A percentile compares a stretch with the other conserved stretches of the same genome.
Evolutionary conservation across 2,888 invertebrate genomes (phyloP).

Genomic region (Phalera bucephala): DNA sequence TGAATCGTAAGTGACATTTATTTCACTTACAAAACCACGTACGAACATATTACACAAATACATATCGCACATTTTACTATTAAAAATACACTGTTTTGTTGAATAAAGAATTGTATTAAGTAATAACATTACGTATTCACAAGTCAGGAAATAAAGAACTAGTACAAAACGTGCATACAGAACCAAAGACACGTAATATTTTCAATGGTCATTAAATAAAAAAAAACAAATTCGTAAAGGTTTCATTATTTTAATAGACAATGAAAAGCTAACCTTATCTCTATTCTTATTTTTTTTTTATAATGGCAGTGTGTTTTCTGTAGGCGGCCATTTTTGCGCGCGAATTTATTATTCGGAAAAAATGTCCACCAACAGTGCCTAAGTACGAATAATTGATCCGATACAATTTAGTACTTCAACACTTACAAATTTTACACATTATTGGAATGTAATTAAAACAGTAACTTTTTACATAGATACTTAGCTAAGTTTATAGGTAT

Average conservation of each 20-base stretch:
- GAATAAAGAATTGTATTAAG: not conserved
- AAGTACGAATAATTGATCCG: slow-evolving; percentile 77
- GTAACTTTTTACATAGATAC: slow-evolving; percentile 29
- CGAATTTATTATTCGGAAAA: slow-evolving; percentile 24
- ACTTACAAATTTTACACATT: slow-evolving; percentile 31
- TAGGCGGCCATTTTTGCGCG: slow-evolving; percentile 47
- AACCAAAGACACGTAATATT: slow-evolving; percentile 36
- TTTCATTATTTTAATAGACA: slow-evolving; percentile 26
- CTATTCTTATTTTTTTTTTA: slow-evolving; percentile 35
- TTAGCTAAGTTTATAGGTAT: slow-evolving; percentile 9
- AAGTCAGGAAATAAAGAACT: not conserved
- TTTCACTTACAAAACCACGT: not conserved
- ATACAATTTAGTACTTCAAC: slow-evolving; percentile 50
- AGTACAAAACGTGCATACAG: slow-evolving; percentile 25
- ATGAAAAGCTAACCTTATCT: slow-evolving; percentile 16
- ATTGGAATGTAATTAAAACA: slow-evolving; percentile 35
- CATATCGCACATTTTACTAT: slow-evolving; percentile 1
- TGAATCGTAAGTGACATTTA: not conserved
- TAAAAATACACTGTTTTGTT: not conserved
- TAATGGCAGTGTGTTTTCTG: slow-evolving; percentile 66
- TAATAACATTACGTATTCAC: not conserved
- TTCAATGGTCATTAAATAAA: slow-evolving; percentile 22
- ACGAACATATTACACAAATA: not conserved
- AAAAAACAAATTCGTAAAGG: not conserved
- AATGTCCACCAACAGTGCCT: slow-evolving; percentile 61